phyloP scores from a whole-genome alignment of 2,888 invertebrate species.

The Eilema depressum region DNA sequence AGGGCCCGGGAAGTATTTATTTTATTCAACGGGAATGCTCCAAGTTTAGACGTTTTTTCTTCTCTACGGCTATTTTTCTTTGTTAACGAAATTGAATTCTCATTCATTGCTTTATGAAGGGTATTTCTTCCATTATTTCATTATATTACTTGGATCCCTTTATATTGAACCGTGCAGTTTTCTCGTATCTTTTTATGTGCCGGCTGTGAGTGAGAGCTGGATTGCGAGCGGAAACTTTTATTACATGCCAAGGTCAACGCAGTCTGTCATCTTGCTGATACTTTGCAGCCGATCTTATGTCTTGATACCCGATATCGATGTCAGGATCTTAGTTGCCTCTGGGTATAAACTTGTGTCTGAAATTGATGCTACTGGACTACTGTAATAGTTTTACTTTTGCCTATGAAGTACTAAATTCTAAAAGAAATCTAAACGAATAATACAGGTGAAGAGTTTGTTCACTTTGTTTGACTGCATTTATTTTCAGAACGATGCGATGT shows the following conservation, averaged over 20 bases:
- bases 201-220: slow-evolving; percentile 15
- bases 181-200: slow-evolving; percentile 31
- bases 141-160: slow-evolving; percentile 49
- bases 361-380: too few species aligned
- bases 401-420: too few species aligned
- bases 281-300: neutral
- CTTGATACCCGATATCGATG: neutral
- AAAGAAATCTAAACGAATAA: neutral
- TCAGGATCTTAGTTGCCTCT: neutral
- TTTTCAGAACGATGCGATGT: too few species aligned
- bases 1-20: slow-evolving; percentile 59
- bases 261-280: neutral
- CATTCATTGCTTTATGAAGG: slow-evolving; percentile 74
- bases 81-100: slow-evolving; percentile 77
- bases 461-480: too few species aligned
- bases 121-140: slow-evolving; percentile 65
- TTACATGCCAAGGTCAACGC: neutral
- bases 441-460: neutral
- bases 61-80: slow-evolving; percentile 69
- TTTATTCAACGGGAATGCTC: slow-evolving; percentile 56
- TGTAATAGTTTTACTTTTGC: too few species aligned
- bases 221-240: slow-evolving; percentile 12
- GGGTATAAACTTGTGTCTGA: neutral
- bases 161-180: slow-evolving; percentile 37
- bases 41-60: slow-evolving; percentile 38